These are phyloP conservation scores for Plutella xylostella DNA, from an alignment of 2,888 invertebrate species.

Conservation along the genomic window DNA sequence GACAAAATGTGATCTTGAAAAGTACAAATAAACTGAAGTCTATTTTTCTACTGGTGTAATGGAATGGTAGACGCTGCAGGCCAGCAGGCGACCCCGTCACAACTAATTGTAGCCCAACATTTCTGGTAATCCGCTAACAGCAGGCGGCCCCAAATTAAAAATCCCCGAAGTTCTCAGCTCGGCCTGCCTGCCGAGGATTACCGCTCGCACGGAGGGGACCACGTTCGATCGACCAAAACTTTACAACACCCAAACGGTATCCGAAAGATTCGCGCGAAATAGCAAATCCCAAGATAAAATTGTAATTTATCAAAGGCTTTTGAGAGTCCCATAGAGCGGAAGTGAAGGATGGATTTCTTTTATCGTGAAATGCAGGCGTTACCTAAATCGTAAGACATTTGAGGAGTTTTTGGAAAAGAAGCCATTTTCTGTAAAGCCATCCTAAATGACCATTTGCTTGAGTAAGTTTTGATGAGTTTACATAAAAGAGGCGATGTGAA, in stretches of 20 bases:
- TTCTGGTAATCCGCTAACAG: slow-evolving; percentile 61
- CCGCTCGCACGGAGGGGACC: slow-evolving; percentile 34
- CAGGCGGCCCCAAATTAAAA: slow-evolving; percentile 65
- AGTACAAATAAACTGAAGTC: too few relatives aligned
- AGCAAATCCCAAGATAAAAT: slow-evolving; percentile 60
- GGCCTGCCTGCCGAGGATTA: slow-evolving; percentile 54
- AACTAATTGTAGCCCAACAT: slow-evolving; percentile 57
- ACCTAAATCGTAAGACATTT: slow-evolving; percentile 23
- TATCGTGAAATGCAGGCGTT: slow-evolving; percentile 46
- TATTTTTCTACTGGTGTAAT: too few relatives aligned
- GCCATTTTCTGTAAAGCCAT: too few relatives aligned
- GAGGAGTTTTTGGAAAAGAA: too few relatives aligned
- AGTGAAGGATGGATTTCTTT: slow-evolving; percentile 46
- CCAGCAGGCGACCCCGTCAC: slow-evolving; percentile 34
- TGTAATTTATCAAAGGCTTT: slow-evolving; percentile 69
- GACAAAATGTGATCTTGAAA: too few relatives aligned
- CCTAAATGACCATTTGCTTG: too few relatives aligned
- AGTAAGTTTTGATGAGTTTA: too few relatives aligned
- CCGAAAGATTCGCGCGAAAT: slow-evolving; percentile 45
- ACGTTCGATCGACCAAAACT: slow-evolving; percentile 6
- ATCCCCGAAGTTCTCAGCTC: slow-evolving; percentile 50
- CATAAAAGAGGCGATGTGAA: too few relatives aligned
- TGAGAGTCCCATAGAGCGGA: slow-evolving; percentile 46
- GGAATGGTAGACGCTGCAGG: too few relatives aligned
- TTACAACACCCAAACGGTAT: slow-evolving; percentile 24